phyloP scores from a whole-genome alignment of 2,113 vertebrate species.

The Hippocampus zosterae region DNA sequence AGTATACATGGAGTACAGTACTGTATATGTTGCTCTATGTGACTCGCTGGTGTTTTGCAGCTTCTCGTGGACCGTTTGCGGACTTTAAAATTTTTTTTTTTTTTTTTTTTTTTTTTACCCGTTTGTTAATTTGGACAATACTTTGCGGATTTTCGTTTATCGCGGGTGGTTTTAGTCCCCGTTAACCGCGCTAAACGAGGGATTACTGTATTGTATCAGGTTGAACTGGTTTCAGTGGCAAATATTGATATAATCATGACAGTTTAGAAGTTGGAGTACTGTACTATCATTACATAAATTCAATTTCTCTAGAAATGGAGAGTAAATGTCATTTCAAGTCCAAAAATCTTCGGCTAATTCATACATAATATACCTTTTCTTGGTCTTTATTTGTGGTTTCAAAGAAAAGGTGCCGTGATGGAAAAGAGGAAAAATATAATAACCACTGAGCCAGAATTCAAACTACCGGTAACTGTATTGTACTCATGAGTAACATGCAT shows the following conservation, averaged over 20 bases:
- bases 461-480: not conserved
- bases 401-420: not conserved
- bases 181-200: too few relatives aligned
- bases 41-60: too few relatives aligned
- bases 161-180: too few relatives aligned
- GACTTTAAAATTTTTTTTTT: too few relatives aligned
- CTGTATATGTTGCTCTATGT: too few relatives aligned
- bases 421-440: not conserved
- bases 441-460: not conserved
- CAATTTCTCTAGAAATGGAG: not conserved
- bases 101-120: too few relatives aligned
- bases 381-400: not conserved
- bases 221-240: not conserved
- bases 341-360: not conserved
- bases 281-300: not conserved
- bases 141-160: too few relatives aligned
- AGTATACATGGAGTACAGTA: too few relatives aligned
- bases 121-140: too few relatives aligned
- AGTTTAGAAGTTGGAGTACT: not conserved
- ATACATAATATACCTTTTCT: not conserved
- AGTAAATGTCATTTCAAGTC: not conserved
- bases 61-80: too few relatives aligned
- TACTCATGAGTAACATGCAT: too few relatives aligned
- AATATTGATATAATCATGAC: not conserved
- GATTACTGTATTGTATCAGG: not conserved